A percentile compares a stretch with the other conserved stretches of the same genome.
Conservation (phyloP, 2,797 vertebrate genomes). For the Platyrinchus mystaceus region DNA sequence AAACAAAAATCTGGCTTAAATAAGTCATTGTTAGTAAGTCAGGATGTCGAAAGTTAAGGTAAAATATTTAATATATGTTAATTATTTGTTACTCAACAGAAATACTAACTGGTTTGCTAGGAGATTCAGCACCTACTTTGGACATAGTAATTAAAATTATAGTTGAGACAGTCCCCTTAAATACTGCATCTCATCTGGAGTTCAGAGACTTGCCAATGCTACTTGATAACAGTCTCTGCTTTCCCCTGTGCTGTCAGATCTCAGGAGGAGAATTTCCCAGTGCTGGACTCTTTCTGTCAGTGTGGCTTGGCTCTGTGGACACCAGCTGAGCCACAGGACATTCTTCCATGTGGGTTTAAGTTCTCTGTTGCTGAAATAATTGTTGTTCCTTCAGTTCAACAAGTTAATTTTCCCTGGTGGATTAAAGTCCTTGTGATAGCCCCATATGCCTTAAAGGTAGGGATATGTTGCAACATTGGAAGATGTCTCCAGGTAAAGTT, state of each 20-base stretch:
- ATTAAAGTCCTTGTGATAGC: neutral
- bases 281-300: fast-evolving
- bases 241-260: neutral
- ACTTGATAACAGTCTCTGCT: neutral
- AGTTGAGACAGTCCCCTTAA: neutral
- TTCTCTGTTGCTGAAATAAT: neutral
- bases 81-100: neutral
- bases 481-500: neutral
- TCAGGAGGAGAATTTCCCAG: neutral
- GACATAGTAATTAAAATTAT: neutral
- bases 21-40: neutral
- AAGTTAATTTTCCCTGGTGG: neutral
- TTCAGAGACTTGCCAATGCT: neutral
- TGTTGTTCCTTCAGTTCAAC: neutral
- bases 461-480: neutral
- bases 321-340: neutral
- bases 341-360: neutral
- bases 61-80: neutral
- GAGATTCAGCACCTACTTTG: neutral
- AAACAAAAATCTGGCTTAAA: neutral
- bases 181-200: neutral
- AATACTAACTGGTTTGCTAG: neutral
- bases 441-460: fast-evolving
- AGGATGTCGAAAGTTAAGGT: neutral
- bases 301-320: neutral